Evolutionary conservation across 2,888 invertebrate species (phyloP).

Genomic region (Caenorhabditis sp.): DNA sequence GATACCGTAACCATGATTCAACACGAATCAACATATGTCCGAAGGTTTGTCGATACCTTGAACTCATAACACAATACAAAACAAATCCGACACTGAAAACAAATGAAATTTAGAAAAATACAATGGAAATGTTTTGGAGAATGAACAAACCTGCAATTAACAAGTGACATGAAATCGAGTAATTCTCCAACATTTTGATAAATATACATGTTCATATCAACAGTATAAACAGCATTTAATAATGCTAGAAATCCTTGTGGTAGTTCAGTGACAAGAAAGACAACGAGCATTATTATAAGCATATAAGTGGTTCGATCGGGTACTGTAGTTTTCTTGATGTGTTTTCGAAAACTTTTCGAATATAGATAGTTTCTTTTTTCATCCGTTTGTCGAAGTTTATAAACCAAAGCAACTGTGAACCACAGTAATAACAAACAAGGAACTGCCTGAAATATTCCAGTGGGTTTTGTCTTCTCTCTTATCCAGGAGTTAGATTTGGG

Average conservation of each 20-base stretch:
- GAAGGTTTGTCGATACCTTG: slow-evolving; percentile 60
- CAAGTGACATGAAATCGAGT: slow-evolving; percentile 59
- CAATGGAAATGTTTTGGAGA: too few species aligned
- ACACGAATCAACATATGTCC: slow-evolving; percentile 57
- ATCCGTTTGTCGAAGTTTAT: slow-evolving; percentile 56
- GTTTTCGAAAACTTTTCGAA: slow-evolving; percentile 60
- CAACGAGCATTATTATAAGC: slow-evolving; percentile 57
- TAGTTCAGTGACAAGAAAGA: slow-evolving; percentile 60
- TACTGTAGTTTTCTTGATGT: slow-evolving; percentile 62
- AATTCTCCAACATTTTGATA: slow-evolving; percentile 59
- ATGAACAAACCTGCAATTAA: slow-evolving; percentile 58
- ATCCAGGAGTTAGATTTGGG: too few species aligned
- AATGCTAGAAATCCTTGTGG: slow-evolving; percentile 61
- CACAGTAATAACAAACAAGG: slow-evolving; percentile 60
- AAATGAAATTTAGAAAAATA: too few species aligned
- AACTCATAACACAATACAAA: slow-evolving; percentile 61
- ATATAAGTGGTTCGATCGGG: slow-evolving; percentile 62
- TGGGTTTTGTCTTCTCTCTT: too few species aligned
- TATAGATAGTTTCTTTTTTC: slow-evolving; percentile 66
- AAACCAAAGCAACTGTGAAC: slow-evolving; percentile 59
- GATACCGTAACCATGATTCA: slow-evolving; percentile 57
- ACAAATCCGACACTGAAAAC: slow-evolving; percentile 57
- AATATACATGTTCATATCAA: slow-evolving; percentile 56
- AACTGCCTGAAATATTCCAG: slow-evolving; percentile 35
- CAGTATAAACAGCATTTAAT: slow-evolving; percentile 58